These are phyloP conservation scores for Elachura formosa DNA, from an alignment of 2,113 vertebrate genomes.

Conservation along the genomic window DNA sequence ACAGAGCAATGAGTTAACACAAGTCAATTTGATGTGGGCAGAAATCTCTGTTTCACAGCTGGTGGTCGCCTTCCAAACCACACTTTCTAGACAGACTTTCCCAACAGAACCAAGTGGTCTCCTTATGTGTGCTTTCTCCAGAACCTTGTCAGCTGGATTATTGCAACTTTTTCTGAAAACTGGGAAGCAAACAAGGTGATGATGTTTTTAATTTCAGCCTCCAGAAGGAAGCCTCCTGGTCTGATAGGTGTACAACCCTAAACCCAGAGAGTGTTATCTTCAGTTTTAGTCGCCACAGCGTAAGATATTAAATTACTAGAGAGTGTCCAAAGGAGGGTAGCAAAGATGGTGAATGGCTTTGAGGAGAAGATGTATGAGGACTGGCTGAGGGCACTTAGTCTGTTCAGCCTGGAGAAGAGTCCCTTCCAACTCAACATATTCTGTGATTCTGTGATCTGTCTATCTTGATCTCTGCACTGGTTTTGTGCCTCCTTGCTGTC, in stretches of 20 bases:
- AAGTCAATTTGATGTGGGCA: neutral
- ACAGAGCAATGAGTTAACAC: neutral
- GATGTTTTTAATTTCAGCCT: neutral
- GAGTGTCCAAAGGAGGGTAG: neutral
- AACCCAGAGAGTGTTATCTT: neutral
- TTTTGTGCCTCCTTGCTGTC: neutral
- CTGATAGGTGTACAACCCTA: neutral
- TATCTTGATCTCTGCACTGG: fast-evolving
- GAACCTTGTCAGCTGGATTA: neutral
- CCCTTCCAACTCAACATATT: neutral
- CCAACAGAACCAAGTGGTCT: neutral
- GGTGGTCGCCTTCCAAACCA: neutral
- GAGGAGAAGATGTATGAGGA: neutral
- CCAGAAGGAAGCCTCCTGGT: neutral
- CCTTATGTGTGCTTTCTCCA: neutral
- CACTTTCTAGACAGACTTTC: neutral
- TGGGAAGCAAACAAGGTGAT: neutral
- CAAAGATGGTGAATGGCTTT: neutral
- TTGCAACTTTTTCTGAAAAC: neutral
- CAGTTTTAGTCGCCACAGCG: neutral
- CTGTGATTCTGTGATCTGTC: too few relatives aligned
- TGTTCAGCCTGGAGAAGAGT: neutral
- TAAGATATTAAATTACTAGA: neutral
- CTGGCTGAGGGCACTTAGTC: fast-evolving
- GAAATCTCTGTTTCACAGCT: neutral